Base-by-base conservation (phyloP, 30 jellyfish, hydroid and myxozoan species). In the Aurelia aurita region DNA sequence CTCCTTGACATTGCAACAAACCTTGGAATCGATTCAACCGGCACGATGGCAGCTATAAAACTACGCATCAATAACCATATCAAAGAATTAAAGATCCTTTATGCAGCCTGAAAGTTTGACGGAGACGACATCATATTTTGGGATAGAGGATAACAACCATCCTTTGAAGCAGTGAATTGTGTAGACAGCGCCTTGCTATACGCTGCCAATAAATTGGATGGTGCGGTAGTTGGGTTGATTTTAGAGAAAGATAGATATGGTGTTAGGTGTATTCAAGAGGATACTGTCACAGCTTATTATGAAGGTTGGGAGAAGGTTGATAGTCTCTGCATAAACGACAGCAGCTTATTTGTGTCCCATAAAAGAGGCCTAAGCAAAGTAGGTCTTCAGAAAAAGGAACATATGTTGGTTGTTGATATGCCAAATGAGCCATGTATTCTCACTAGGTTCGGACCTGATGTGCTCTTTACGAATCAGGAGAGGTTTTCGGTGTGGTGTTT, bases 381-480 rank as follows among this genome's bases (percentile, higher is more conserved):
- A 31, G 39, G 39, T 31, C 39, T 53, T 6, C 23, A 53, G 23
- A 53, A 2, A 53, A 53, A 16, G 20, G 23, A 53, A 13, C 63
- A 53, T 53, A 53, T 13, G 23, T 53, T 53, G 63, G 63, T 53
- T 53, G 63, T 53, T 16, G 63, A 53, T 53, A 53, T 53, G 74
- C 74, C 35, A 16, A 61, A 61, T 61, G 74, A 61, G 74, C 74
- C 74, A 12, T 61, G 74, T 61, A 23, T 61, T 23, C 74, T 61
- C 1, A 44, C 74, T 12, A 61, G 74, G 26, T 61, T 61, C 7
- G n/a, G 26, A 14, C 20, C 20, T 20, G 45, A 26, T 26, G 45
- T 61, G 20, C 35, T 61, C 19, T 28, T 16, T 23, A 61, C 74
- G 26, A 61, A 61, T 28, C 74, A 61, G 45, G 26, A 23, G 45